Evolutionary conservation across 2,888 invertebrate genomes (phyloP), one percentile per base, ranked within the genome.

Genomic region (Callimorpha dominula): DNA sequence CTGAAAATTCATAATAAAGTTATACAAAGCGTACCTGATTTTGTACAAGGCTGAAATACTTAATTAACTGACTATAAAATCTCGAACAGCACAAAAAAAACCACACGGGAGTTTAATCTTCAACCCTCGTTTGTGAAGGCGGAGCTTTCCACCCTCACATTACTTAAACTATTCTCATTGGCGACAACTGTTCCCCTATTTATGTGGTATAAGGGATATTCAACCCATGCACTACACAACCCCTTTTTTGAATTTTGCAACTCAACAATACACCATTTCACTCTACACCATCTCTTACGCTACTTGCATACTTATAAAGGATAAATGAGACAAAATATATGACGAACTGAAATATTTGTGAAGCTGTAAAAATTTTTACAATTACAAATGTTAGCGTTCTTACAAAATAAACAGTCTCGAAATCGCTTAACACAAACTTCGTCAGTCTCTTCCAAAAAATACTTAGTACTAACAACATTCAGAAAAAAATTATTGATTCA

Each of bases 111-210:
- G n/a, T 46, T 20, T n/a, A 64, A 46, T 46, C 11, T 43, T 43
- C 43, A 20, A 43, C 64, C 64, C 64, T 65, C 31, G 31, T 20
- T 40, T 46, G n/a, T 2, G 31, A 40, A 65, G 72, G 72, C 68
- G 72, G 65, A 40, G 68, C 46, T 40, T 52, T 40, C 14, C 54
- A 68, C 68, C 72, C 72, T n/a, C 40, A 43, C 20, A 40, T 4
- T 17, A 46, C 43, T 52, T n/a, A n/a, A 52, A 52, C 64, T 52
- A 57, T 46, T 31, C 31, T 57, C 46, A 72, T 72, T 72, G 72
- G 72, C 52, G 31, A 52, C 31, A 17, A 42, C 9, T 40, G 40
- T 42, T 42, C 71, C 40, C 52, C 42, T 42, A 42, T 17, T 49
- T 31, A 49, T 54, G 9, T 0, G 3, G 40, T 31, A n/a, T 43